These are phyloP conservation scores for Acomys russatus DNA, from an alignment of 2,797 vertebrate species.

Conservation along the genomic window DNA sequence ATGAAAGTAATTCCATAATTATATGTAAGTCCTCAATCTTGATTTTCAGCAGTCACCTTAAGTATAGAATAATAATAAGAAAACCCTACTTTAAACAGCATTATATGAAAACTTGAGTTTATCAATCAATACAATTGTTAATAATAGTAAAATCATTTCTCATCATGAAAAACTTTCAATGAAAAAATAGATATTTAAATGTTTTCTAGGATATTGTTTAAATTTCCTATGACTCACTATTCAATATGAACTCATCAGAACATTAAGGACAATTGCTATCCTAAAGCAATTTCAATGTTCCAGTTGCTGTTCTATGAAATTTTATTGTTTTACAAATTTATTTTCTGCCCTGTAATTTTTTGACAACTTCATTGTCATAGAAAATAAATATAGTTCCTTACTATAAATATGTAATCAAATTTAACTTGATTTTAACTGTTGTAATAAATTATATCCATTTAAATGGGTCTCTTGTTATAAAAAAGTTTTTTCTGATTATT, in stretches of 20 bases:
- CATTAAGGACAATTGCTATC: not conserved
- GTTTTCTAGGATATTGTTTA: not conserved
- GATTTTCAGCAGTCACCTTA: not conserved
- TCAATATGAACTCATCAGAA: not conserved
- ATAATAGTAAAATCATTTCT: not conserved
- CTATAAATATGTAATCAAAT: not conserved
- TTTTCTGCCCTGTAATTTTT: not conserved
- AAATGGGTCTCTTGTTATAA: not conserved
- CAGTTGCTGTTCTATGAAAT: not conserved
- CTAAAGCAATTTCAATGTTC: not conserved
- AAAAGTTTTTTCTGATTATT: constrained; percentile 22
- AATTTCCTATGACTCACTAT: not conserved
- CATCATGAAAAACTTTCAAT: not conserved
- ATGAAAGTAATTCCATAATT: not conserved
- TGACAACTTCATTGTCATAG: not conserved
- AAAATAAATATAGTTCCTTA: not conserved
- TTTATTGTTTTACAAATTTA: not conserved
- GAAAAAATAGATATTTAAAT: not conserved
- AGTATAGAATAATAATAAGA: not conserved
- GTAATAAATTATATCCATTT: not conserved
- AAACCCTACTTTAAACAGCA: not conserved
- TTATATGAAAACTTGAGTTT: not conserved
- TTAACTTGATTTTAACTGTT: not conserved
- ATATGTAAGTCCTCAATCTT: not conserved
- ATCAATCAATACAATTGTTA: not conserved